phyloP scores from a whole-genome alignment of 2,113 vertebrate genomes.

The Spea multiplicata region DNA sequence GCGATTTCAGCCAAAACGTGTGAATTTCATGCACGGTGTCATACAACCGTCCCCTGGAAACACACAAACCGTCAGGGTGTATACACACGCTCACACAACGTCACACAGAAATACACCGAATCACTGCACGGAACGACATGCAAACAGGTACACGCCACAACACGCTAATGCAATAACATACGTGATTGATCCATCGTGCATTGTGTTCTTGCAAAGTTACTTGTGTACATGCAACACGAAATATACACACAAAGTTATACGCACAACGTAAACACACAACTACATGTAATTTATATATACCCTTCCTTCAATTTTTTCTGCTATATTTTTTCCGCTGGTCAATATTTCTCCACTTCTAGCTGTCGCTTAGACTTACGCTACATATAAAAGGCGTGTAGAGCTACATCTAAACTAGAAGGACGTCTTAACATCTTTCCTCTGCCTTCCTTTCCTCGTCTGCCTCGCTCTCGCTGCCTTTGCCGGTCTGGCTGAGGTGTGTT shows the following conservation, averaged over 20 bases:
- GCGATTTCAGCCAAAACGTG: too few species aligned
- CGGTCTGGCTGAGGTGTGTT: slow-evolving; percentile 15
- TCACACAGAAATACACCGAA: not conserved
- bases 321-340: too few species aligned
- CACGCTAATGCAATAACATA: not conserved
- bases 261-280: not conserved
- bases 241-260: not conserved
- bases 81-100: not conserved
- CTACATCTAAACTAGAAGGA: too few species aligned
- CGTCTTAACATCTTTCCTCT: not conserved
- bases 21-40: too few species aligned
- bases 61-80: not conserved
- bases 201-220: not conserved
- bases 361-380: too few species aligned
- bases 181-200: not conserved
- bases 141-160: not conserved
- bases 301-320: too few species aligned
- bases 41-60: not conserved
- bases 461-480: not conserved
- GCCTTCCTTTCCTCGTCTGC: not conserved
- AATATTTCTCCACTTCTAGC: not conserved
- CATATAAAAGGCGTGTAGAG: too few species aligned
- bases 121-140: not conserved
- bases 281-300: too few species aligned
- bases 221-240: not conserved